Percentiles rank a stretch among this genome's conserved stretches.
phyloP scores from a whole-genome alignment of 1,140 invertebrate genomes.

The Psix sp. region DNA sequence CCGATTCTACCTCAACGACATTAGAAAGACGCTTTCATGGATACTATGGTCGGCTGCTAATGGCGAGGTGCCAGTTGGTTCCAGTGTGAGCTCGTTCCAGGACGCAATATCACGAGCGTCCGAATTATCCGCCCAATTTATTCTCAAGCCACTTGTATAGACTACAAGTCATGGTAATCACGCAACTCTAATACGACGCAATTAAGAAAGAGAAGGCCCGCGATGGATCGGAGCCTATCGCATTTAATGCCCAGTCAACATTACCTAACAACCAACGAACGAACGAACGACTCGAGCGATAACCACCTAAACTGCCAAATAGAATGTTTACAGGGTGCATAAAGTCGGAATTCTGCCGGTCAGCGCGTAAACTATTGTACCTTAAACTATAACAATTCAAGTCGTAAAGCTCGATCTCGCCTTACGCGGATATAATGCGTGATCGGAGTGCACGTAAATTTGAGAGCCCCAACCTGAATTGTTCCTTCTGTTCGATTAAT shows the following conservation, averaged over 20 bases:
- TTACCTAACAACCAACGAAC: too few species aligned
- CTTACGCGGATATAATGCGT: constrained; percentile 71
- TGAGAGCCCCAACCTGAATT: too few species aligned
- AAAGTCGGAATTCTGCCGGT: constrained; percentile 15
- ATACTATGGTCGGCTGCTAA: constrained; percentile 27
- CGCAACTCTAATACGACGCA: constrained; percentile 12
- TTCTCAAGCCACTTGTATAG: constrained; percentile 56
- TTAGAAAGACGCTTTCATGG: constrained; percentile 62
- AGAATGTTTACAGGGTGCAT: constrained; percentile 19
- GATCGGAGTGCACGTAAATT: too few species aligned
- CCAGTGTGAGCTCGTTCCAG: constrained; percentile 23
- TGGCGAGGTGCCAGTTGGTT: constrained; percentile 46
- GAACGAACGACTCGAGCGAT: constrained; percentile 23
- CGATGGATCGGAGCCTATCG: too few species aligned
- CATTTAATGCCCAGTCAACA: too few species aligned
- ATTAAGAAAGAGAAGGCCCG: constrained; percentile 28
- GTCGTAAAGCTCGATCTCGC: constrained; percentile 60
- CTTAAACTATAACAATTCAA: constrained; percentile 65
- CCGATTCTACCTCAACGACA: constrained; percentile 67
- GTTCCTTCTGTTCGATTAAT: too few species aligned
- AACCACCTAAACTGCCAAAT: constrained; percentile 35
- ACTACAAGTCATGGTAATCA: constrained; percentile 35
- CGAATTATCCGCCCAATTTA: constrained; percentile 64
- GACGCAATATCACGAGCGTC: constrained; percentile 56
- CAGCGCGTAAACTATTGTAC: constrained; percentile 65